These are phyloP conservation scores for Mythimna pallens DNA, from an alignment of 2,888 invertebrate species.

Conservation along the genomic window DNA sequence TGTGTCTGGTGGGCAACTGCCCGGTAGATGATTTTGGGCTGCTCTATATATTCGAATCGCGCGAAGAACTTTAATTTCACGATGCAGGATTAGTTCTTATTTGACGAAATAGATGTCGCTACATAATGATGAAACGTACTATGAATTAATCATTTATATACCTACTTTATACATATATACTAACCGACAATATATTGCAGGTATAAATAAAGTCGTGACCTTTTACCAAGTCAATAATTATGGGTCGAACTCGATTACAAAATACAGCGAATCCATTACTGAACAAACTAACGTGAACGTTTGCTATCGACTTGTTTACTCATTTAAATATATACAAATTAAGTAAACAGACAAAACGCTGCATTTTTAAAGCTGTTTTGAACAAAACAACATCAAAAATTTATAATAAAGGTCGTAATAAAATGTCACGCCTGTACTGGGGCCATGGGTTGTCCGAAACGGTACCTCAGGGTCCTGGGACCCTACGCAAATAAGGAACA, in stretches of 20 bases:
- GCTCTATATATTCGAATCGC: too few relatives aligned
- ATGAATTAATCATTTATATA: too few relatives aligned
- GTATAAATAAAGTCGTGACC: not conserved
- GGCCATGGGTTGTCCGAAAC: too few relatives aligned
- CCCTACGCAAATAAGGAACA: too few relatives aligned
- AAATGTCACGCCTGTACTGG: not conserved
- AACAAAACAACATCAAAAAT: not conserved
- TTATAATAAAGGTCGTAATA: not conserved
- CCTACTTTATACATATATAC: too few relatives aligned
- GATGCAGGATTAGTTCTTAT: too few relatives aligned
- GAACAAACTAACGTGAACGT: not conserved
- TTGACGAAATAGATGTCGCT: too few relatives aligned
- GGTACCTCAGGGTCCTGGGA: too few relatives aligned
- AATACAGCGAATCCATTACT: not conserved
- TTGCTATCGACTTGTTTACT: slow-evolving; percentile 4
- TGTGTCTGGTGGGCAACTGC: too few relatives aligned
- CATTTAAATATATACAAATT: not conserved
- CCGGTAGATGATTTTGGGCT: too few relatives aligned
- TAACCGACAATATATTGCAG: not conserved
- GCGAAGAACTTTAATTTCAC: too few relatives aligned
- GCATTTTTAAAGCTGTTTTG: slow-evolving; percentile 7
- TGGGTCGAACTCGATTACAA: not conserved
- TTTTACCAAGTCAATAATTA: not conserved
- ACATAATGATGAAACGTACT: too few relatives aligned
- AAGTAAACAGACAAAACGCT: slow-evolving; percentile 8